phyloP scores from a whole-genome alignment of 1,140 invertebrate species.

The Brachionus manjavacas region DNA sequence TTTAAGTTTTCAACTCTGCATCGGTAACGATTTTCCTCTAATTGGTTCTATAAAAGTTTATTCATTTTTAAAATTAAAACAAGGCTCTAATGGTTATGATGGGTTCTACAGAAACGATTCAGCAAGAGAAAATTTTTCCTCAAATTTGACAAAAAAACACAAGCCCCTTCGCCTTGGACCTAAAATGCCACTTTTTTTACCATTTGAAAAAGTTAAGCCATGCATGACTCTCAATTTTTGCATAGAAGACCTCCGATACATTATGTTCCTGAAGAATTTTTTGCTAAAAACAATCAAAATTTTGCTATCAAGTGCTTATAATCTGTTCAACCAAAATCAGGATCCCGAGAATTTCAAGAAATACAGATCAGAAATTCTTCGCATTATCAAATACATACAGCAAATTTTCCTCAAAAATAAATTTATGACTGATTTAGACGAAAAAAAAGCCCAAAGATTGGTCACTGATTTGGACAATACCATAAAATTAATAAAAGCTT shows the following conservation, averaged over 20 bases:
- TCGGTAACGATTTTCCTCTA: neutral
- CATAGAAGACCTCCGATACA: conserved; percentile 21
- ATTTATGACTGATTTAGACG: neutral
- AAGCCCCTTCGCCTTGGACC: neutral
- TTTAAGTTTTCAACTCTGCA: conserved; percentile 37
- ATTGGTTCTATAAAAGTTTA: neutral
- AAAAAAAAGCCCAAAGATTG: neutral
- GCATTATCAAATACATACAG: neutral
- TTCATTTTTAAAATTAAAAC: neutral
- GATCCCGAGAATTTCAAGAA: conserved; percentile 10
- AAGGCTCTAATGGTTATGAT: conserved; percentile 26
- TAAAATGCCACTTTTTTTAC: conserved; percentile 17
- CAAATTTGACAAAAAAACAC: conserved; percentile 8
- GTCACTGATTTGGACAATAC: neutral
- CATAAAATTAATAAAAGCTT: neutral
- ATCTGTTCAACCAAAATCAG: neutral
- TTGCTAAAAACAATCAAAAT: neutral
- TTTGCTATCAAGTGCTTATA: neutral
- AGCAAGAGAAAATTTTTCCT: neutral
- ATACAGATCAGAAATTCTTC: neutral
- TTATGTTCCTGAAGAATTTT: conserved; percentile 30
- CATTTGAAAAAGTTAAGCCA: conserved; percentile 21
- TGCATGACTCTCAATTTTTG: conserved; percentile 30
- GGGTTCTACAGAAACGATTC: neutral
- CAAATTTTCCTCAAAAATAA: conserved; percentile 14